Evolutionary conservation across 2,797 vertebrate species (phyloP).

Genomic region (Malacoctenus gilli): DNA sequence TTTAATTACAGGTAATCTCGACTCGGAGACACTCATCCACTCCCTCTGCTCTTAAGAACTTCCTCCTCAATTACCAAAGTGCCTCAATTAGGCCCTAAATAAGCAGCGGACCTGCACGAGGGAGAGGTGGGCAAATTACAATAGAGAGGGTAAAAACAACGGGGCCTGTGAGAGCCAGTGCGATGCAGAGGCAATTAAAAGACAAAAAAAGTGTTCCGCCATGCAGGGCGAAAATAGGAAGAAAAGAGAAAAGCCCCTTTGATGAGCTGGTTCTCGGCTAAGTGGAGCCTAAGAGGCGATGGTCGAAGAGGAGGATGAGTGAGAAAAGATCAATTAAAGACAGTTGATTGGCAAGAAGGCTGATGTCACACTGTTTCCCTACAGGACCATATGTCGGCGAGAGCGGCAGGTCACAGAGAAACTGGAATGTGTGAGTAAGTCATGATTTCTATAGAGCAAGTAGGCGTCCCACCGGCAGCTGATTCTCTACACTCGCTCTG

Average conservation of each 20-base stretch:
- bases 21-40: slow-evolving; percentile 62
- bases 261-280: slow-evolving; percentile 72
- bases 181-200: slow-evolving; percentile 79
- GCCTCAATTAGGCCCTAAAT: slow-evolving; percentile 81
- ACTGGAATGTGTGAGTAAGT: slow-evolving; percentile 81
- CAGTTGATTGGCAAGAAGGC: slow-evolving; percentile 76
- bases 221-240: slow-evolving; percentile 69
- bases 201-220: slow-evolving; percentile 72
- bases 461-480: slow-evolving; percentile 71
- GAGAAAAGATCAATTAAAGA: slow-evolving; percentile 75
- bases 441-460: slow-evolving; percentile 72
- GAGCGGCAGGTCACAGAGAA: slow-evolving; percentile 74
- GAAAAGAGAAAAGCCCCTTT: slow-evolving; percentile 62
- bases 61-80: slow-evolving; percentile 84
- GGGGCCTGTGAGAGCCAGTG: slow-evolving; percentile 61
- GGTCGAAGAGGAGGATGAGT: slow-evolving; percentile 62
- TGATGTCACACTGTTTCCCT: slow-evolving; percentile 78
- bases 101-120: slow-evolving; percentile 70
- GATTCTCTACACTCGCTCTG: slow-evolving; percentile 52
- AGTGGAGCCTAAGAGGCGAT: slow-evolving; percentile 76
- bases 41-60: slow-evolving; percentile 78
- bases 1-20: slow-evolving; percentile 87
- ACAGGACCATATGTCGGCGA: slow-evolving; percentile 78
- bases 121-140: slow-evolving; percentile 78
- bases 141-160: slow-evolving; percentile 79